Percentiles rank a stretch among this genome's conserved stretches.
Conservation (phyloP, 2,113 vertebrate genomes). For the Ageneiosus marmoratus region DNA sequence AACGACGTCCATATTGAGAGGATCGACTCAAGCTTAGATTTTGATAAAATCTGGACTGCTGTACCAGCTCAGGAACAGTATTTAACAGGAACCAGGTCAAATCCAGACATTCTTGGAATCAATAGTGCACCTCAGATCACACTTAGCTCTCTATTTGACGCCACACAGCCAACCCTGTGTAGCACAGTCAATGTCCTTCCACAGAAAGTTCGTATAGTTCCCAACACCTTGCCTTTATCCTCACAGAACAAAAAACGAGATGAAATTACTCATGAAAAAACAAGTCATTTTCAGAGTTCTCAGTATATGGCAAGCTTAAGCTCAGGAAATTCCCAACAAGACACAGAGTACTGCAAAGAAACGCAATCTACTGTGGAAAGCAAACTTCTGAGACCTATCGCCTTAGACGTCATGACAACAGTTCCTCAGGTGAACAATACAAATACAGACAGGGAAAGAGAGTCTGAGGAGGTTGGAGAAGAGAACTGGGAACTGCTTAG, state of each 20-base stretch:
- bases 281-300: not conserved
- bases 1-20: conserved; percentile 62
- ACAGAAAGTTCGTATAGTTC: conserved; percentile 59
- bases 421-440: conserved; percentile 39
- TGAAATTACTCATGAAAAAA: not conserved
- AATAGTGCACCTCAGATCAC: conserved; percentile 60
- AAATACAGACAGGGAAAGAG: conserved; percentile 13
- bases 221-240: conserved; percentile 70
- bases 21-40: conserved; percentile 66
- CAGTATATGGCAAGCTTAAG: conserved; percentile 36
- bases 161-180: conserved; percentile 54
- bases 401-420: conserved; percentile 39
- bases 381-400: conserved; percentile 27
- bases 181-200: conserved; percentile 55
- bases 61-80: conserved; percentile 54
- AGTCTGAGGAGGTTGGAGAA: conserved; percentile 52
- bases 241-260: conserved; percentile 71
- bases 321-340: conserved; percentile 56
- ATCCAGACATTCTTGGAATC: conserved; percentile 43
- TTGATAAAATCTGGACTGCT: conserved; percentile 68
- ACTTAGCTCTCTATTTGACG: conserved; percentile 60
- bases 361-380: conserved; percentile 38
- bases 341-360: conserved; percentile 25
- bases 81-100: conserved; percentile 54
- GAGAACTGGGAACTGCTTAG: conserved; percentile 58